A percentile compares a stretch with the other conserved stretches of the same genome.
Evolutionary conservation across 2,797 vertebrate genomes (phyloP).

Genomic region (Micrastur ruficollis): DNA sequence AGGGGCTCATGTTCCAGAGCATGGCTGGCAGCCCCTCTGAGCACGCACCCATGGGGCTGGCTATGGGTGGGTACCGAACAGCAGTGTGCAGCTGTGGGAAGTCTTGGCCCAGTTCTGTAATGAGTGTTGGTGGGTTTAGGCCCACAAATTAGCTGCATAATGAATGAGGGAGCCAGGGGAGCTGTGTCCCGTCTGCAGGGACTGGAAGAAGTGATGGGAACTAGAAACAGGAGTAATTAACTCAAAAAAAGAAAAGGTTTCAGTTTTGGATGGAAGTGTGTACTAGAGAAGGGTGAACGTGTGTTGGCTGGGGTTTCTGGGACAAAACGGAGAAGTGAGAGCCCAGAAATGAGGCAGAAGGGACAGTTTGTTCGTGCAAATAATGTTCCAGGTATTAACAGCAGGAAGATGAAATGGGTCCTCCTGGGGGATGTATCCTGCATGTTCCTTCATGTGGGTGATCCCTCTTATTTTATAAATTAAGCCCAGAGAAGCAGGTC

Average conservation of each 20-base stretch:
- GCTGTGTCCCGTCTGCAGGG: neutral
- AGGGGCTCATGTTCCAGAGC: neutral
- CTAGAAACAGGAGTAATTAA: neutral
- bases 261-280: neutral
- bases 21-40: neutral
- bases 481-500: neutral
- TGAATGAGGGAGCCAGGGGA: neutral
- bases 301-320: slow-evolving; percentile 49
- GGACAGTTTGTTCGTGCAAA: neutral
- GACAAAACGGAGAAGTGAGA: neutral
- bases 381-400: slow-evolving; percentile 21
- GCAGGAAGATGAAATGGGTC: neutral
- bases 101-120: neutral
- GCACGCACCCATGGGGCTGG: rapidly evolving
- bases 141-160: neutral
- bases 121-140: neutral
- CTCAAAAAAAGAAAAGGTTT: neutral
- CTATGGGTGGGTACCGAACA: neutral
- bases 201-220: neutral
- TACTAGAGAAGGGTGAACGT: neutral
- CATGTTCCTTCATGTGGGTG: neutral
- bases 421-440: neutral
- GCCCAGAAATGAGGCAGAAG: slow-evolving; percentile 19
- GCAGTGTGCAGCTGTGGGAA: neutral
- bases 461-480: neutral